Conservation (phyloP, 2,797 vertebrate genomes). For the Gymnoscopelus microlampas region DNA sequence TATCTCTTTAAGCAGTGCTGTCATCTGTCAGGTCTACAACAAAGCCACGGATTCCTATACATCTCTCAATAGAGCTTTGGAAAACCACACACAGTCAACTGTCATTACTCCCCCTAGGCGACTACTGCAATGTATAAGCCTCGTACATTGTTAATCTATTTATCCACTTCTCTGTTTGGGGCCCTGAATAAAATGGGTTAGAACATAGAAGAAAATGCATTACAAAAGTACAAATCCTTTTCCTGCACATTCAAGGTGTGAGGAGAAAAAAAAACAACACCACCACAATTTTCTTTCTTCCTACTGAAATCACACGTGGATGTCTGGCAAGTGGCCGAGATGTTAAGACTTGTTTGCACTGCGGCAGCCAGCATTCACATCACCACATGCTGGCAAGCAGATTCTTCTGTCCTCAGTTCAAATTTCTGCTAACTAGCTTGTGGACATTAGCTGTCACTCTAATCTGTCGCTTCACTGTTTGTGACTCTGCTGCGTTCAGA, state of each 20-base stretch:
- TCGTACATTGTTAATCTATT: background rate
- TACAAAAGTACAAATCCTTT: background rate
- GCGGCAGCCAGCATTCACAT: conserved; percentile 51
- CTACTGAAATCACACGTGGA: conserved; percentile 42
- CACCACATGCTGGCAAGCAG: conserved; percentile 56
- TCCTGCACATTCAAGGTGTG: too few relatives aligned
- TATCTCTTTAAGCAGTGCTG: background rate
- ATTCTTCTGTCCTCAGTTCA: conserved; percentile 50
- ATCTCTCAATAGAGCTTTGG: background rate
- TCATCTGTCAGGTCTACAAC: background rate
- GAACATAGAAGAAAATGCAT: background rate
- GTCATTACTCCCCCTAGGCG: conserved; percentile 1
- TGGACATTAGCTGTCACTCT: conserved; percentile 56
- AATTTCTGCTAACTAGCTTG: conserved; percentile 66
- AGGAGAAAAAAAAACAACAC: too few relatives aligned
- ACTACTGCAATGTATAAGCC: background rate
- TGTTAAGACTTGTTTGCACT: conserved; percentile 63
- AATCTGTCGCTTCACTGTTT: conserved; percentile 18
- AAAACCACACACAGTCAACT: background rate
- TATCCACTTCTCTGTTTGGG: background rate
- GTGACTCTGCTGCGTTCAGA: conserved; percentile 38
- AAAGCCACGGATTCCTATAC: background rate
- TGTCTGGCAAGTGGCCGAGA: conserved; percentile 46
- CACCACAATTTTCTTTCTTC: background rate
- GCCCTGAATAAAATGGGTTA: background rate